These are phyloP conservation scores for Lasiurus borealis DNA, from an alignment of 2,113 vertebrate genomes.

Conservation along the genomic window DNA sequence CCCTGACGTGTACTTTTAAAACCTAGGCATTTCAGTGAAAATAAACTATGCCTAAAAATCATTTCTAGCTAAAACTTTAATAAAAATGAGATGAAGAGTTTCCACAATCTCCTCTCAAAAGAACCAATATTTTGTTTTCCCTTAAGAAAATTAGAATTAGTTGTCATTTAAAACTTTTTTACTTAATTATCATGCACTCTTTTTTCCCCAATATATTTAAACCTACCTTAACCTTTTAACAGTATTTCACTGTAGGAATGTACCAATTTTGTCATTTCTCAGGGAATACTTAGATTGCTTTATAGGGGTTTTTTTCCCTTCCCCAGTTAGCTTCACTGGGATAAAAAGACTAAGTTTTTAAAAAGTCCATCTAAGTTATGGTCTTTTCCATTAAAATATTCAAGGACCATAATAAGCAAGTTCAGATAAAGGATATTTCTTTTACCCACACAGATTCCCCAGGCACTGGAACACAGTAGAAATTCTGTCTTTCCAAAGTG, in stretches of 20 bases:
- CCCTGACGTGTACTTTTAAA: too few relatives aligned
- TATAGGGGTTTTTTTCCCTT: background rate
- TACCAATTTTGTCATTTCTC: slow-evolving; percentile 1
- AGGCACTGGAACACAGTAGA: slow-evolving; percentile 98
- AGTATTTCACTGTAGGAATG: background rate
- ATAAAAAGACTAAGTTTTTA: slow-evolving; percentile 19
- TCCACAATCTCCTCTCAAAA: background rate
- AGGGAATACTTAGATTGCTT: background rate
- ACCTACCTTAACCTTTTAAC: background rate
- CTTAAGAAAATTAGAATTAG: slow-evolving; percentile 30
- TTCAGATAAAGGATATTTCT: slow-evolving; percentile 95
- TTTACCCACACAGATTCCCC: slow-evolving; percentile 97
- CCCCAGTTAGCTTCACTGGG: background rate
- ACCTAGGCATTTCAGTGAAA: too few relatives aligned
- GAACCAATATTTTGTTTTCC: background rate
- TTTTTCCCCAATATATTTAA: background rate
- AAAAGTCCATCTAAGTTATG: background rate
- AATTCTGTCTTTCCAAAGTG: slow-evolving; percentile 96
- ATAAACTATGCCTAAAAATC: too few relatives aligned
- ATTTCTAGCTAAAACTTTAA: background rate
- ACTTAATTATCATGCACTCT: background rate
- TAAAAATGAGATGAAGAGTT: background rate
- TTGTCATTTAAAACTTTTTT: slow-evolving; percentile 33
- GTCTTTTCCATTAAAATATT: slow-evolving; percentile 32
- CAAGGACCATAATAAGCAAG: background rate